Conservation (phyloP, 2,797 vertebrate species). For the Cyprinella venusta region DNA sequence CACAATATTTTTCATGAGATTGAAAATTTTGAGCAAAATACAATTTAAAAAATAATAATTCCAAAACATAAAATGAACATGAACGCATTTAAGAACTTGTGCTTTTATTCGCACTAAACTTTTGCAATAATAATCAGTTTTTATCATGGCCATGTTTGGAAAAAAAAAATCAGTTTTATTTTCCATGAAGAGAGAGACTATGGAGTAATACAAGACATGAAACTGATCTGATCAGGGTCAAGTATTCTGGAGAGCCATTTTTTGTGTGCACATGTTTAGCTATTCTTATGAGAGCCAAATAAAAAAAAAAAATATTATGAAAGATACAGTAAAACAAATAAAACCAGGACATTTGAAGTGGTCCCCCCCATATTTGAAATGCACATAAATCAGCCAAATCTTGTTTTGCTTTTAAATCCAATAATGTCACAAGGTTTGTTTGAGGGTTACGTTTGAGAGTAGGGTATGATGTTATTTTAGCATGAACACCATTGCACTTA, state of each 20-base stretch:
- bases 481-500: not conserved
- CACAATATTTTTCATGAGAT: too few species aligned
- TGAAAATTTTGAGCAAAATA: too few species aligned
- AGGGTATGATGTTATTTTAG: not conserved
- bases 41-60: too few species aligned
- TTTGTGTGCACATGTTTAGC: not conserved
- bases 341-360: not conserved
- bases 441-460: not conserved
- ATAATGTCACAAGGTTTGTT: not conserved
- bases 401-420: constrained; percentile 3
- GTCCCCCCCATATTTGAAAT: not conserved
- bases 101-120: not conserved
- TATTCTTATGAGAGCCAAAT: not conserved
- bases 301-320: not conserved
- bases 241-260: not conserved
- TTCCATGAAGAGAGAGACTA: not conserved
- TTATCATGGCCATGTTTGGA: not conserved
- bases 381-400: constrained; percentile 3
- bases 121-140: not conserved
- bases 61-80: not conserved
- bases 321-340: not conserved
- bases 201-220: not conserved
- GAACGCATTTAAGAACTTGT: not conserved
- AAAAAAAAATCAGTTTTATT: not conserved
- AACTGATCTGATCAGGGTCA: not conserved